A percentile compares a stretch with the other conserved stretches of the same genome.
Conservation (phyloP, 2,797 vertebrate genomes). For the Macropodus opercularis region DNA sequence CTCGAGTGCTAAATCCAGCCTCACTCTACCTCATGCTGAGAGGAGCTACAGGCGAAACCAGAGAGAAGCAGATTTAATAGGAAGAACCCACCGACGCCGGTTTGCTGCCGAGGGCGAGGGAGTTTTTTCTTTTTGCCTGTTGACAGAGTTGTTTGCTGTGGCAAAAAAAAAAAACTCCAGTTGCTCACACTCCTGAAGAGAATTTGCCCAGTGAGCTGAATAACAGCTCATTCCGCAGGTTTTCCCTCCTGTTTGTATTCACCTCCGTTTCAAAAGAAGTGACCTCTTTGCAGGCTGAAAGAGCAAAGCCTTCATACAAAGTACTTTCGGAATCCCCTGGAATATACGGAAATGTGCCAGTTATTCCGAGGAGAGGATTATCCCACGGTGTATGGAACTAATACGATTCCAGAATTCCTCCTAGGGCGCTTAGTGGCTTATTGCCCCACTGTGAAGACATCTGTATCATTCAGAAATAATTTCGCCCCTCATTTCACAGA, state of each 20-base stretch:
- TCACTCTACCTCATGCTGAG: slow-evolving; percentile 20
- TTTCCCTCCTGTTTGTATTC: slow-evolving; percentile 38
- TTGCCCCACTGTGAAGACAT: slow-evolving; percentile 65
- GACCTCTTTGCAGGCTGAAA: slow-evolving; percentile 74
- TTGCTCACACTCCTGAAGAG: slow-evolving; percentile 44
- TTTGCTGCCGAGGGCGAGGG: slow-evolving; percentile 36
- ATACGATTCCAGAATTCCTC: slow-evolving; percentile 73
- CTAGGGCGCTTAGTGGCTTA: slow-evolving; percentile 69
- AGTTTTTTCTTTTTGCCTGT: slow-evolving; percentile 8
- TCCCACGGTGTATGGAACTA: slow-evolving; percentile 75
- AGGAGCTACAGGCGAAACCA: slow-evolving; percentile 29
- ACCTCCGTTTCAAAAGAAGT: slow-evolving; percentile 53
- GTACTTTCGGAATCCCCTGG: slow-evolving; percentile 59
- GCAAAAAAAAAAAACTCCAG: slow-evolving; percentile 53
- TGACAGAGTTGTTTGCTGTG: slow-evolving; percentile 59
- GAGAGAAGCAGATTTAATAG: slow-evolving; percentile 47
- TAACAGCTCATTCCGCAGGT: slow-evolving; percentile 54
- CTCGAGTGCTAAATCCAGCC: slow-evolving; percentile 10
- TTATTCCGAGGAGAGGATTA: slow-evolving; percentile 77
- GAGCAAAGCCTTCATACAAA: slow-evolving; percentile 70
- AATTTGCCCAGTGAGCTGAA: slow-evolving; percentile 59
- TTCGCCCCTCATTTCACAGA: slow-evolving; percentile 54
- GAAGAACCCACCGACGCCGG: slow-evolving; percentile 31
- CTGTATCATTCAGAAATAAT: slow-evolving; percentile 66
- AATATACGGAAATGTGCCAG: slow-evolving; percentile 74